Base-by-base conservation (phyloP, 2,888 invertebrate species). In the Drosophila paucipuncta region DNA sequence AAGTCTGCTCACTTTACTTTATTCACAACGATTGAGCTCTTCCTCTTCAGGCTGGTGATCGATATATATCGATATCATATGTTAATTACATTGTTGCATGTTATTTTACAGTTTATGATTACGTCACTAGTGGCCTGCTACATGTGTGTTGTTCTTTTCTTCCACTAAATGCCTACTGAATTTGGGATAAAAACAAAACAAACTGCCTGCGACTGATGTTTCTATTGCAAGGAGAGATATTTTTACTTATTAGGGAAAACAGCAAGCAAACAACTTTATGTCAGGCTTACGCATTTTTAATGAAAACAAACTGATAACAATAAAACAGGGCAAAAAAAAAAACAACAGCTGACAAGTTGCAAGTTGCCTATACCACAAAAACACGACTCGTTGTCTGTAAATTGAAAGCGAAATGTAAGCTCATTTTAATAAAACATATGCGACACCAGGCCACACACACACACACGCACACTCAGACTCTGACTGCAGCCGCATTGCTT, bases 351-450 rank as follows among this genome's bases (percentile, higher is more conserved):
- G 72, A 31, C 54, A 47, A 41, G 43, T 10, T 77, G 61, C 10
- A 49, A 57, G 50, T 41, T 41, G 57, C 33, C 10, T 57, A 71
- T 80, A 70, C 82, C 53, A 54, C 18, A 67, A 66, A 68, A 66
- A 54, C 67, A 58, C 57, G 68, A 74, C 30, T 74, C 70, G 73
- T 73, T 82, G 82, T 91, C 83, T 91, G 88, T 52, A 73, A 91
- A 85, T 90, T 85, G 85, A 91, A 85, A 91, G 91, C 83, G 90
- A 85, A 91, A 91, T 91, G 79, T 59, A 68, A 70, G 65, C 68
- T 84, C 73, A 86, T 91, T 87, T 86, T 89, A 86, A 86, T 86
- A 91, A 86, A 86, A 91, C 85, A 86, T 86, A 86, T 86, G 91
- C 73, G 90, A 68, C 82, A 71, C 75, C n/a, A 57, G 18, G 18